Base-by-base conservation (phyloP, 37 sponge, comb jelly and placozoan genomes). In the Theonella swinhoei region DNA sequence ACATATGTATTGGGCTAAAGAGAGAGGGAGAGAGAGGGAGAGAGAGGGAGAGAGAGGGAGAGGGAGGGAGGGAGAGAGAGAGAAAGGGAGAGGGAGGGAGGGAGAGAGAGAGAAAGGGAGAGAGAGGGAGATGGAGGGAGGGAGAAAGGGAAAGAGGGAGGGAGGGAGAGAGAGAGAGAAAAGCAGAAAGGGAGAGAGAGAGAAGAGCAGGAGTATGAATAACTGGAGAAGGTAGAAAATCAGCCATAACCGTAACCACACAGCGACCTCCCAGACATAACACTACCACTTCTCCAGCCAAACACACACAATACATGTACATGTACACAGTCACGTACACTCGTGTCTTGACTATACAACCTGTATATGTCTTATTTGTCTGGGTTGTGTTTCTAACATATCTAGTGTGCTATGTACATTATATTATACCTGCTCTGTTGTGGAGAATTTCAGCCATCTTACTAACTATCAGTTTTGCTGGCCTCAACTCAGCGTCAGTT, bases 71-170 rank as follows among this genome's bases (percentile, higher is more conserved):
- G 19, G 42, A 7, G 74, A 39, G 26, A 39, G 74, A 38, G 74
- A 73, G 42, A 8, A 42, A 38, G 26, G 28, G 74, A 38, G 42
- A 73, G 42, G 7, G 74, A 38, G 43, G 7, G 41, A 73, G 74
- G 39, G 74, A 39, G 74, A 73, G 43, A 39, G 74, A 38, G 74
- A 73, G 74, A 39, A 42, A 73, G 19, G 43, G 42, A 41, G 70
- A 11, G 70, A 5, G 70, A 11, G 35, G 5, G 8, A 35, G 70
- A 70, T 31, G 70, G n/a, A n/a, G n/a, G n/a, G n/a, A n/a, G n/a
- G n/a, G n/a, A n/a, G n/a, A n/a, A n/a, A n/a, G n/a, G 54, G 14
- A 47, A 47, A 47, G 54, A 17, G 7, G 11, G 11, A 47, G 54
- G 54, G 54, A 47, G 54, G 54, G 7, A 47, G 14, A 47, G 14